Base-by-base conservation (phyloP, 2,888 invertebrate species). In the Orthosia cruda region DNA sequence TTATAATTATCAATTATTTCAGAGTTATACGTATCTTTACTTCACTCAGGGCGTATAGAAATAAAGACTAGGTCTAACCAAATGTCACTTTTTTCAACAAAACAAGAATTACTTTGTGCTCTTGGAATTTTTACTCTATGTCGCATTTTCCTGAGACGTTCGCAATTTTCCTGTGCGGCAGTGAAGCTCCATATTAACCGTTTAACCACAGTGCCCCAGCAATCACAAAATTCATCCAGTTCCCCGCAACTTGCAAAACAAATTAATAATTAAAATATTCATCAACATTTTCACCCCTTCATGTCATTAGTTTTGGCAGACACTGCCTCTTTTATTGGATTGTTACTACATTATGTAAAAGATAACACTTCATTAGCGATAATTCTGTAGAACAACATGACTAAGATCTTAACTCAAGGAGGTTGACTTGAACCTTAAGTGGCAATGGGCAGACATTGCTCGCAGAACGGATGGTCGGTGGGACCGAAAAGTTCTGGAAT, bases 221-320 rank as follows among this genome's bases (percentile, higher is more conserved):
- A 81, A 81, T 83, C 80, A 84, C 85, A 64, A 85, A 89, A 87
- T 87, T 85, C 85, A 85, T 77, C 77, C 77, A 67, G 75, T 71
- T 83, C 78, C 74, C 76, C 71, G 69, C 71, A 64, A 66, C 76
- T 66, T 20, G n/a, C 61, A 63, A 54, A 69, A 65, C 71, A 85
- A 71, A 74, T 70, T 71, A 74, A 76, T 79, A 69, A 85, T 76
- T 71, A 71, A 82, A 76, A 83, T 74, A 61, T 71, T 79, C 66
- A 83, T 74, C 66, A 62, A 59, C 74, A 83, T 83, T 73, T n/a
- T 61, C 59, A 71, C 65, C 32, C 52, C 52, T 73, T 52, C 18
- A 52, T 63, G 57, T 61, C 11, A 23, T 74, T 59, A 59, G 12
- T 26, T 71, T 62, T 45, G 4, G 7, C 1, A 52, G 11, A 13